Conservation (phyloP, 1,140 invertebrate species). For the Euwallacea similis region DNA sequence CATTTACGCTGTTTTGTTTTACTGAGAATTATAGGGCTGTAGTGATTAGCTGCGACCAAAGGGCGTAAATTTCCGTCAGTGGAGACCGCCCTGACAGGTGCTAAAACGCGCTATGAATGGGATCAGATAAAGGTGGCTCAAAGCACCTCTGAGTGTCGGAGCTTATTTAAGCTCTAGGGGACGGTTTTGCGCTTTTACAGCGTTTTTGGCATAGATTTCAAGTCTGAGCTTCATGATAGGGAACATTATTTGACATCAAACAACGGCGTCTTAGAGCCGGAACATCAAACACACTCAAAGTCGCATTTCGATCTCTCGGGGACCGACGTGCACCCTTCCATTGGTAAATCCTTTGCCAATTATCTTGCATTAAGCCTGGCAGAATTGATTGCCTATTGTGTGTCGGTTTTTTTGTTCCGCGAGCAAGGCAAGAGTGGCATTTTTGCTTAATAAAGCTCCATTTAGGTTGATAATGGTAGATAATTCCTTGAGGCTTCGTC, state of each 20-base stretch:
- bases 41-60: no score
- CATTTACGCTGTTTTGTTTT: constrained; percentile 4
- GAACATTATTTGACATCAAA: background rate
- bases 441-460: constrained; percentile 30
- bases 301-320: constrained; percentile 8
- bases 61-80: no score
- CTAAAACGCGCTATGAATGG: no score
- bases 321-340: constrained; percentile 2
- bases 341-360: constrained; percentile 20
- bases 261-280: background rate
- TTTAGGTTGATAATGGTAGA: constrained; percentile 27
- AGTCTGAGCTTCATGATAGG: background rate
- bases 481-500: constrained; percentile 23
- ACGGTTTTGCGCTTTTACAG: no score
- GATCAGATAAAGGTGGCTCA: no score
- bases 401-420: constrained; percentile 18
- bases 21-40: background rate
- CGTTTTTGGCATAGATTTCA: no score
- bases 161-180: no score
- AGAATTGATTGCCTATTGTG: constrained; percentile 31
- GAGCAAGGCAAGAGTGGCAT: constrained; percentile 18
- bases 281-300: constrained; percentile 1
- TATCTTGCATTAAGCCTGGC: constrained; percentile 24
- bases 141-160: no score
- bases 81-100: no score